These are phyloP conservation scores for Tigriopus californicus DNA, from an alignment of 2,888 invertebrate genomes.

Conservation along the genomic window DNA sequence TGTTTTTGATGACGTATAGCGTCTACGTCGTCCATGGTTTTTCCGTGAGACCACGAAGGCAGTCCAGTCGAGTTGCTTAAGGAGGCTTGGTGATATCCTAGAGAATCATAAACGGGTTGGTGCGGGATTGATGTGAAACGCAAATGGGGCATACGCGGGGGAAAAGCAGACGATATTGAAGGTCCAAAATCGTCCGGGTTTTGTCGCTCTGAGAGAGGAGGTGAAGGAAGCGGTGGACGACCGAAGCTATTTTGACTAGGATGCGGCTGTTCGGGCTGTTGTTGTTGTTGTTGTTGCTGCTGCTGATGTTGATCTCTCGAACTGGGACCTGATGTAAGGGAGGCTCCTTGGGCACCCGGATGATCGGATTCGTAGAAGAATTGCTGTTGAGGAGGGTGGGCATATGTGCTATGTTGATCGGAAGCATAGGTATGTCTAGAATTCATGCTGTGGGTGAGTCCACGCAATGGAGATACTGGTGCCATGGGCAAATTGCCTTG, in stretches of 20 bases:
- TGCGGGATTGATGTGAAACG: background rate
- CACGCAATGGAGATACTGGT: background rate
- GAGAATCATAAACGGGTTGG: background rate
- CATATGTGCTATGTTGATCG: no score
- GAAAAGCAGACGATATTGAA: no score
- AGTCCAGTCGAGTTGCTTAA: no score
- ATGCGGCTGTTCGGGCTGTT: background rate
- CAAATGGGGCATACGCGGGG: no score
- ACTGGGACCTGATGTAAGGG: background rate
- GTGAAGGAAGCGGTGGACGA: background rate
- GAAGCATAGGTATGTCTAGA: background rate
- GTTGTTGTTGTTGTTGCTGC: no score
- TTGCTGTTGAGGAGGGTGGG: no score
- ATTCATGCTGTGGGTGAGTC: background rate
- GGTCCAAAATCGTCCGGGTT: background rate
- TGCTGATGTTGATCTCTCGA: no score
- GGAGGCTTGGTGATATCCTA: background rate
- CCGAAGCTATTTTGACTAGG: background rate
- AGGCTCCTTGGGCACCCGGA: no score
- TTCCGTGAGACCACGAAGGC: background rate
- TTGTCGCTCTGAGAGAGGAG: background rate
- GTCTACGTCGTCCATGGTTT: constrained; percentile 9
- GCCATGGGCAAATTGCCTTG: background rate
- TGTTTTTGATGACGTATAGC: background rate
- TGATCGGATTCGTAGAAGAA: no score